Evolutionary conservation across 2,797 vertebrate species (phyloP).

Genomic region (Petrocephalus sullivani): DNA sequence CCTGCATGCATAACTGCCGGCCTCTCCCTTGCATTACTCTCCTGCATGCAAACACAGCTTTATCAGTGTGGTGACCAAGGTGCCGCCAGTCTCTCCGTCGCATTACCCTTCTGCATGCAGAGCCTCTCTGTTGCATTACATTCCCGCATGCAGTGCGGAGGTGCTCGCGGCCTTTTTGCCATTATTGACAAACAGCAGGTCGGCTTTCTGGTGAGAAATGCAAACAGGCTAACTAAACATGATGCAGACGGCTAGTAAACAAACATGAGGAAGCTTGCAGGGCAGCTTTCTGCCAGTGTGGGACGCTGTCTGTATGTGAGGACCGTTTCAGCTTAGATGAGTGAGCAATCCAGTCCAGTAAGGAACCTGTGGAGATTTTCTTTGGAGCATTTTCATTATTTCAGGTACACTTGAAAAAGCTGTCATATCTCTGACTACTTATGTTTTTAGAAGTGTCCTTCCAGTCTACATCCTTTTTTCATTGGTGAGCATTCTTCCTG

Average conservation of each 20-base stretch:
- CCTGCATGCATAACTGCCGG: not conserved
- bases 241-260: not conserved
- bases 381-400: not conserved
- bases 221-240: not conserved
- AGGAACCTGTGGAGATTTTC: not conserved
- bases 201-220: not conserved
- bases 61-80: conserved; percentile 10
- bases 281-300: not conserved
- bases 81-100: not conserved
- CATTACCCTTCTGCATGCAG: conserved; percentile 9
- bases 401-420: not conserved
- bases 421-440: not conserved
- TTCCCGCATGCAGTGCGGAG: not conserved
- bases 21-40: conserved; percentile 15
- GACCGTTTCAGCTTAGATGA: not conserved
- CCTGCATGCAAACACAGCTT: not conserved
- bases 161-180: not conserved
- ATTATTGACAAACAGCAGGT: not conserved
- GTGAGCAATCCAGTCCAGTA: not conserved
- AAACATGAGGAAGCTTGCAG: not conserved
- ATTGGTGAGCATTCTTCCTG: not conserved
- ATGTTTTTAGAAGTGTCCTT: not conserved
- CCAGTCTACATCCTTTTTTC: not conserved
- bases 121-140: not conserved
- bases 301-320: not conserved